These are phyloP conservation scores for Lota lota DNA, from an alignment of 2,113 vertebrate species.

Conservation along the genomic window DNA sequence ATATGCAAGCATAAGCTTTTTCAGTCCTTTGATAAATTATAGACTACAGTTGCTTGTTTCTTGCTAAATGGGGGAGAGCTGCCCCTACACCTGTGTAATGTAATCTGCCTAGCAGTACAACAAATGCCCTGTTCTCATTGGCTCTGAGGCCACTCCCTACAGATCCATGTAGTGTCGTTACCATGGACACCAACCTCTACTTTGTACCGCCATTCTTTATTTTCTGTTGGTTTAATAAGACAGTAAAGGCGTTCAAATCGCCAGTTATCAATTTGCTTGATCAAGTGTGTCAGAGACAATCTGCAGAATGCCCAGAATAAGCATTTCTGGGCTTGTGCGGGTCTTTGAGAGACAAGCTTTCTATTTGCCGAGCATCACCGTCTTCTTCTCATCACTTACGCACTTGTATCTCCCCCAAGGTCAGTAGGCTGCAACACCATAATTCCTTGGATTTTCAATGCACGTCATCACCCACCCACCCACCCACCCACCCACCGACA, in stretches of 20 bases:
- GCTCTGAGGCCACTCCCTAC: constrained; percentile 49
- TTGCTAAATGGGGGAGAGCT: constrained; percentile 11
- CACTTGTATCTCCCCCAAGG: constrained; percentile 5
- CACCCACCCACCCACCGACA: constrained; percentile 6
- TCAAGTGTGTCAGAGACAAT: no score
- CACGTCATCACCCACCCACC: neutral
- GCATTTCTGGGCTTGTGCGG: neutral
- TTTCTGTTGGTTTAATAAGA: constrained; percentile 8
- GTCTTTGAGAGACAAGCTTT: constrained; percentile 1
- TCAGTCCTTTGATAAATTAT: constrained; percentile 9
- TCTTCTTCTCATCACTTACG: constrained; percentile 18
- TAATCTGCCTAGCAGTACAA: constrained; percentile 65
- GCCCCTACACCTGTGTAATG: constrained; percentile 1
- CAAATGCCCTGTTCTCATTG: constrained; percentile 41
- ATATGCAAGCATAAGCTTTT: no score
- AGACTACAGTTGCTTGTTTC: constrained; percentile 9
- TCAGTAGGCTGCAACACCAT: constrained; percentile 20
- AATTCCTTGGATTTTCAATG: no score
- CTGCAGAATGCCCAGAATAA: no score
- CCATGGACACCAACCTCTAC: constrained; percentile 54
- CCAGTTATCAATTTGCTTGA: neutral
- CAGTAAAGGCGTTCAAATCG: neutral
- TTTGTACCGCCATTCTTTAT: constrained; percentile 12
- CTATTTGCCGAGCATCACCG: constrained; percentile 27
- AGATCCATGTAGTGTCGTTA: constrained; percentile 43